Percentiles rank a stretch among this genome's conserved stretches.
phyloP scores from a whole-genome alignment of 2,113 vertebrate genomes.

The Butorides virescens region DNA sequence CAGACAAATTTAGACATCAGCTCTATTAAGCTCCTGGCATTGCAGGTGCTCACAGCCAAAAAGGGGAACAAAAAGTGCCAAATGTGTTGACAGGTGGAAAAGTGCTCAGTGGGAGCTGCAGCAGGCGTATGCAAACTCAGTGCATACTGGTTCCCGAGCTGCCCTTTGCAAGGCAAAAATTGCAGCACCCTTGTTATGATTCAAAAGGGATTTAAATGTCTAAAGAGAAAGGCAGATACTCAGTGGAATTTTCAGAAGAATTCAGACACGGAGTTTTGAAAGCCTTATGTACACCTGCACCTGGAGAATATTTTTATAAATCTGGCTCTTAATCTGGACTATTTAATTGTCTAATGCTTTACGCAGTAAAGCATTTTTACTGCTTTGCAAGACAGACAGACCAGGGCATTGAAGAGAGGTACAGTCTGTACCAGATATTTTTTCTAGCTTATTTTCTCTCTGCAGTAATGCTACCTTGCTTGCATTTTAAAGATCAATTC shows the following conservation, averaged over 20 bases:
- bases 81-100: background rate
- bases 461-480: background rate
- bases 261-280: background rate
- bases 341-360: background rate
- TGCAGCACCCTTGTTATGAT: background rate
- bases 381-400: background rate
- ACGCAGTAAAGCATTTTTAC: background rate
- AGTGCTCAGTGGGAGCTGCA: background rate
- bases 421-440: background rate
- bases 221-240: background rate
- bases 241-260: background rate
- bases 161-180: slow-evolving; percentile 47
- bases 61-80: background rate
- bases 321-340: background rate
- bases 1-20: background rate
- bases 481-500: slow-evolving; percentile 14
- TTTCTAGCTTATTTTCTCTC: background rate
- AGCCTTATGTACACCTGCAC: background rate
- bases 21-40: background rate
- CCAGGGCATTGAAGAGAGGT: background rate
- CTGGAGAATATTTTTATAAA: background rate
- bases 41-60: background rate
- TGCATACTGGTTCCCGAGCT: rapidly evolving
- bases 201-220: background rate
- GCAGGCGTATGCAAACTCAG: background rate